These are phyloP conservation scores for Oreochromis spilurus DNA, from an alignment of 2,113 vertebrate species.

Conservation along the genomic window DNA sequence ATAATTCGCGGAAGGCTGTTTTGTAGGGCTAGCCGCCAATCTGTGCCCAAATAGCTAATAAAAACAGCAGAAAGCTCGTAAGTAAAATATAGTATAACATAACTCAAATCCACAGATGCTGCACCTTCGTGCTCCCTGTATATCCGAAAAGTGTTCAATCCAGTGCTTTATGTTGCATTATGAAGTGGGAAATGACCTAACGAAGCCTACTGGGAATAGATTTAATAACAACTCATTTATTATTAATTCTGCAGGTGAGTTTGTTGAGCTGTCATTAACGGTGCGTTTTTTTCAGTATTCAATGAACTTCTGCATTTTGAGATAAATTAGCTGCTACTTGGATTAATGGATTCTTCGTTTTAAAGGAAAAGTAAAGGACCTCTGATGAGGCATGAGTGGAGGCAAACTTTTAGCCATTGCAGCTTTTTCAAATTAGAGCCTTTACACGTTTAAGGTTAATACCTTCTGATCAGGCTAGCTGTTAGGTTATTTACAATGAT, in stretches of 20 bases:
- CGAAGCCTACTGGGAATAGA: neutral
- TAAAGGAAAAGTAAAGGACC: neutral
- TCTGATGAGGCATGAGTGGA: neutral
- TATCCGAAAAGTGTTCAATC: neutral
- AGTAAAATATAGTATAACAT: neutral
- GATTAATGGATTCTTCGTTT: neutral
- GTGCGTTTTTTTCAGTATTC: neutral
- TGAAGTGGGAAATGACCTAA: neutral
- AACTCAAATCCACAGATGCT: neutral
- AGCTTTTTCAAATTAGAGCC: neutral
- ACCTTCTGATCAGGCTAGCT: neutral
- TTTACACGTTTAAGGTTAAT: conserved; percentile 9
- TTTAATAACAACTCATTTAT: neutral
- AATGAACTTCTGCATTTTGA: neutral
- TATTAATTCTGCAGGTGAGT: neutral
- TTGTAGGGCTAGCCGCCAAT: conserved; percentile 11
- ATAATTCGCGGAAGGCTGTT: neutral
- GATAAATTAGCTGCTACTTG: neutral
- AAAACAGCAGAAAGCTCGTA: conserved; percentile 16
- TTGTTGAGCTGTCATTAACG: neutral
- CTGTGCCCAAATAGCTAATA: neutral
- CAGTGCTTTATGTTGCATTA: neutral
- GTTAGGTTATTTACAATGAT: neutral
- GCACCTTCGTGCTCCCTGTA: neutral
- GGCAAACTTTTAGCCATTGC: neutral